Evolutionary conservation across 2,113 vertebrate genomes (phyloP), one percentile per base, ranked within the genome.

Genomic region (Aleadryas rufinucha): DNA sequence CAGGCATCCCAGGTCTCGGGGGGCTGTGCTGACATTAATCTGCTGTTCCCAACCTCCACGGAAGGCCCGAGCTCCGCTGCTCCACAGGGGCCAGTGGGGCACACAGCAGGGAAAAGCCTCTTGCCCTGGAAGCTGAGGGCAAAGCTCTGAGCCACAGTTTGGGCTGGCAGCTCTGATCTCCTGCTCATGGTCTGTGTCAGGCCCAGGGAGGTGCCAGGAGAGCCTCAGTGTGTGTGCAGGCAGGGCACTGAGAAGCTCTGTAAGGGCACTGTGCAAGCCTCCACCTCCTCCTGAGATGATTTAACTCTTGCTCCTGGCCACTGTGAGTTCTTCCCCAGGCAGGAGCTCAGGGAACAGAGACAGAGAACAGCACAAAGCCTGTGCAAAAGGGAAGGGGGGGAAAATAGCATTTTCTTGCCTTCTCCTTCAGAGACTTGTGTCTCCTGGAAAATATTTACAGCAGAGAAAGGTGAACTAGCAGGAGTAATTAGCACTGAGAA

Each of bases 391-490:
- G 24, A 59, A 75, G 11, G 35, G 10, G 3, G 15, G 10, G 3
- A 18, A 39, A 78, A 13, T 9, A 5, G 10, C 13, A 30, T 84
- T 88, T 93, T 37, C 37, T 82, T 95, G 77, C 37, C 37, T 72
- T 79, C n/a, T 76, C 49, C 65, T 44, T 71, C 60, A 1, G 44
- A 93, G 68, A 78, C 17, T 68, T 41, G 30, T 45, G 52, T 75
- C 90, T 93, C 30, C 60, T 66, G 61, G 65, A 57, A 89, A 89
- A 76, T 84, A 84, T 63, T 92, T 72, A 88, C 82, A 94, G 84
- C 90, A 77, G 66, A 71, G 78, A 28, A 80, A 93, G 96, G 96
- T 95, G 95, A 94, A 93, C 31, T 60, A 75, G 72, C 83, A 92
- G 85, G 76, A 78, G 50, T 90, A 90, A 96, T 96, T 93, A 96